These are phyloP conservation scores for Fabriciana adippe DNA, from an alignment of 2,888 invertebrate species.

Conservation along the genomic window DNA sequence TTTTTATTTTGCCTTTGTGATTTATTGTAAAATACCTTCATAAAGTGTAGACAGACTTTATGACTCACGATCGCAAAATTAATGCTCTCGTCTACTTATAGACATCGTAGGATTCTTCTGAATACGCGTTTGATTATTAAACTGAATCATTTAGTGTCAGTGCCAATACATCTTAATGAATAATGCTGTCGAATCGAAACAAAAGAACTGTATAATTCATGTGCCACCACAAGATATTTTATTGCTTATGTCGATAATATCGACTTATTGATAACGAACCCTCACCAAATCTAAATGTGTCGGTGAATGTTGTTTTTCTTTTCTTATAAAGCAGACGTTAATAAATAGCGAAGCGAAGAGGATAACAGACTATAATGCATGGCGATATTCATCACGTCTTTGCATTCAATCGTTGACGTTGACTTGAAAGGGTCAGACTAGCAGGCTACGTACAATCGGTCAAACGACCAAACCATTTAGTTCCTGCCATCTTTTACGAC, in stretches of 20 bases:
- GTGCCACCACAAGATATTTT: conserved; percentile 26
- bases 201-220: conserved; percentile 29
- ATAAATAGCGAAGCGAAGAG: conserved; percentile 51
- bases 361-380: conserved; percentile 55
- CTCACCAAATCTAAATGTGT: conserved; percentile 32
- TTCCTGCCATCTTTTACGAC: conserved; percentile 70
- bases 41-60: conserved; percentile 16
- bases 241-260: conserved; percentile 25
- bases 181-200: conserved; percentile 30
- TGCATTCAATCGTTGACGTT: conserved; percentile 55
- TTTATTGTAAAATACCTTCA: not conserved
- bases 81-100: conserved; percentile 26
- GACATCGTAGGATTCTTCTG: conserved; percentile 23
- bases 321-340: conserved; percentile 37
- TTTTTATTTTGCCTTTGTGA: not conserved
- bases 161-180: conserved; percentile 34
- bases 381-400: conserved; percentile 56
- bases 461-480: conserved; percentile 66
- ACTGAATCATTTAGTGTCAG: conserved; percentile 32
- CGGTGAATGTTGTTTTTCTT: conserved; percentile 28
- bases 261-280: conserved; percentile 27
- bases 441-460: conserved; percentile 64
- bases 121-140: conserved; percentile 23
- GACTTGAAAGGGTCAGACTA: conserved; percentile 53
- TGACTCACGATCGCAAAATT: conserved; percentile 30